A percentile compares a stretch with the other conserved stretches of the same genome.
Conservation (phyloP, 2,888 invertebrate genomes). For the Sclerodermus sp. region DNA sequence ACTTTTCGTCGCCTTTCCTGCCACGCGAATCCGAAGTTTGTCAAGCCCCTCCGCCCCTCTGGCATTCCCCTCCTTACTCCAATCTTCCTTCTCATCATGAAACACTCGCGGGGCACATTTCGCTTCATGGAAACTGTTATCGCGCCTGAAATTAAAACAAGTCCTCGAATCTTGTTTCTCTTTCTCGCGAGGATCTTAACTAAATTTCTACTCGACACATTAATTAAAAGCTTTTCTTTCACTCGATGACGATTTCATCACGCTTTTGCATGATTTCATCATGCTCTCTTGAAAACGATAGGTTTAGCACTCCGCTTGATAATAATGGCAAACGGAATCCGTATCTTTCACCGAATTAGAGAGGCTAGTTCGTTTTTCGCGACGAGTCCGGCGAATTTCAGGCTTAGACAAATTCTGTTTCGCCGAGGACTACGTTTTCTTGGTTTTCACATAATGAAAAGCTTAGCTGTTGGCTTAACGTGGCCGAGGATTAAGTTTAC, state of each 20-base stretch:
- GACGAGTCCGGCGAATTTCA: no score
- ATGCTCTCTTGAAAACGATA: no score
- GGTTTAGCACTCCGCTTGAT: no score
- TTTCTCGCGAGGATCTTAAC: slow-evolving; percentile 1
- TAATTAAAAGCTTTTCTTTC: no score
- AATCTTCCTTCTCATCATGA: slow-evolving; percentile 12
- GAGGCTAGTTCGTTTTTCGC: no score
- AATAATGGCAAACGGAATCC: no score
- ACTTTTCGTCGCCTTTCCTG: slow-evolving; percentile 30
- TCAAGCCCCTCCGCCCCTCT: slow-evolving; percentile 3
- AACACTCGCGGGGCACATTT: slow-evolving; percentile 21
- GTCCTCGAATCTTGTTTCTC: not conserved
- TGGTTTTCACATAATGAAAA: slow-evolving; percentile 36
- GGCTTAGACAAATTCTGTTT: no score
- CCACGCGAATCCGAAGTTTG: slow-evolving; percentile 23
- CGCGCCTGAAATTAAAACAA: slow-evolving; percentile 13
- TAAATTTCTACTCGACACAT: no score
- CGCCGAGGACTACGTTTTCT: no score
- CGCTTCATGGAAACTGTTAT: slow-evolving; percentile 10
- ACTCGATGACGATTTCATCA: no score
- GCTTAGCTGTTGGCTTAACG: slow-evolving; percentile 40
- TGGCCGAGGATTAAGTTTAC: slow-evolving; percentile 41
- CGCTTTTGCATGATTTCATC: no score
- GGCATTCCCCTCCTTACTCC: not conserved
- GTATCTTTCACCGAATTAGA: no score